Conservation (phyloP, 2,113 vertebrate species). For the Tragulus kanchil region DNA sequence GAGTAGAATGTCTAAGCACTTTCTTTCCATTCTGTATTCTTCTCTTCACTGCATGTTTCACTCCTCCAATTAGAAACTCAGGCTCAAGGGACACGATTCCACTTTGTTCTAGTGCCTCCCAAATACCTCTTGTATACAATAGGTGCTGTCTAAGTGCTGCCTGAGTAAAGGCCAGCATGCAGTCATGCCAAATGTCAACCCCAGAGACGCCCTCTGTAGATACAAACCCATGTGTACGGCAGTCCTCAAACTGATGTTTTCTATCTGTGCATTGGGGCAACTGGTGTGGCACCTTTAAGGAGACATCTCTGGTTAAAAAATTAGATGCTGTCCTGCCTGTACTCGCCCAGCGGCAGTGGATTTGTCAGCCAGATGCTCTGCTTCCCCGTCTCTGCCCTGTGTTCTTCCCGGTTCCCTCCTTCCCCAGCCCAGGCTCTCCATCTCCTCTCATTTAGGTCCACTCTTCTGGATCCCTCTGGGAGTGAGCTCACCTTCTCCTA, state of each 20-base stretch:
- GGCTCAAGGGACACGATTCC: not conserved
- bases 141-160: not conserved
- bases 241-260: not conserved
- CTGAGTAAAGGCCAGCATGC: not conserved
- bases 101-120: not conserved
- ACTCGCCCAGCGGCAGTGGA: not conserved
- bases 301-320: not conserved
- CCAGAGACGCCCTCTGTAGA: not conserved
- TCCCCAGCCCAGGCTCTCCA: not conserved
- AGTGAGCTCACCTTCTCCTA: not conserved
- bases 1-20: not conserved
- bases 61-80: not conserved
- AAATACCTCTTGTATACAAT: not conserved
- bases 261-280: not conserved
- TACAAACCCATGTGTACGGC: fast-evolving
- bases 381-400: not conserved
- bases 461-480: not conserved
- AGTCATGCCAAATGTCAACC: not conserved
- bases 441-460: not conserved
- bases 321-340: not conserved
- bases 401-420: not conserved
- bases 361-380: not conserved
- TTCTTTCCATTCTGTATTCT: not conserved
- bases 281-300: not conserved
- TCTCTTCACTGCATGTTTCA: not conserved